Percentiles rank a stretch among this genome's conserved stretches.
These are phyloP conservation scores for Pluvianellus socialis DNA, from an alignment of 2,113 vertebrate species.

Conservation along the genomic window DNA sequence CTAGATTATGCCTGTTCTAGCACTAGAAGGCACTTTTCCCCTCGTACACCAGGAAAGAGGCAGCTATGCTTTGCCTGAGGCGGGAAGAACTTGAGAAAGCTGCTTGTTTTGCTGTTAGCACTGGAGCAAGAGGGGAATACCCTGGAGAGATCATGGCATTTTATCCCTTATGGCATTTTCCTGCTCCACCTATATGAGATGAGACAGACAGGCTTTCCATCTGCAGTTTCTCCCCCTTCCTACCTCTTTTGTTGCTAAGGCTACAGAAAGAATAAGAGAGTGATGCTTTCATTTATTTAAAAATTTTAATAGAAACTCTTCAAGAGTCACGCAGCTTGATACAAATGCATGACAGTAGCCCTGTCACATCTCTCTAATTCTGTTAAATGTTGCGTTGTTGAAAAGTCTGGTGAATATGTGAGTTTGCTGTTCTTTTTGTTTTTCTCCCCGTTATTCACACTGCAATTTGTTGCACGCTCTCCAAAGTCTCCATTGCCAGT, in stretches of 20 bases:
- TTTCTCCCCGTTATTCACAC: background rate
- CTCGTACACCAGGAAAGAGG: background rate
- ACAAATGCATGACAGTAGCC: background rate
- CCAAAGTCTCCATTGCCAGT: background rate
- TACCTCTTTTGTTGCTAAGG: background rate
- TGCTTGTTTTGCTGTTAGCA: background rate
- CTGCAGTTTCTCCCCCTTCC: background rate
- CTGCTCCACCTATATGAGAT: background rate
- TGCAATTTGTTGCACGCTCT: background rate
- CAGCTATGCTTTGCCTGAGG: background rate
- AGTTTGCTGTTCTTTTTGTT: background rate
- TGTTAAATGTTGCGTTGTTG: background rate
- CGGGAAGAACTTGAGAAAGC: background rate
- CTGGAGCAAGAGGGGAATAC: background rate
- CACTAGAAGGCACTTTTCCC: background rate
- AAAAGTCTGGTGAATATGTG: background rate
- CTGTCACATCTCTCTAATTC: background rate
- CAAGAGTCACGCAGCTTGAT: background rate
- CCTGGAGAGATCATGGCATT: background rate
- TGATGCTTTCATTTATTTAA: background rate
- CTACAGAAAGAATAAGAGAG: background rate
- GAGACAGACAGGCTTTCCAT: background rate
- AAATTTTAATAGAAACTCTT: background rate
- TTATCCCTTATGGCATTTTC: background rate
- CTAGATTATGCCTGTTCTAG: background rate